Evolutionary conservation across 2,113 vertebrate species (phyloP), one percentile per base, ranked within the genome.

Genomic region (Larimichthys polyactis): DNA sequence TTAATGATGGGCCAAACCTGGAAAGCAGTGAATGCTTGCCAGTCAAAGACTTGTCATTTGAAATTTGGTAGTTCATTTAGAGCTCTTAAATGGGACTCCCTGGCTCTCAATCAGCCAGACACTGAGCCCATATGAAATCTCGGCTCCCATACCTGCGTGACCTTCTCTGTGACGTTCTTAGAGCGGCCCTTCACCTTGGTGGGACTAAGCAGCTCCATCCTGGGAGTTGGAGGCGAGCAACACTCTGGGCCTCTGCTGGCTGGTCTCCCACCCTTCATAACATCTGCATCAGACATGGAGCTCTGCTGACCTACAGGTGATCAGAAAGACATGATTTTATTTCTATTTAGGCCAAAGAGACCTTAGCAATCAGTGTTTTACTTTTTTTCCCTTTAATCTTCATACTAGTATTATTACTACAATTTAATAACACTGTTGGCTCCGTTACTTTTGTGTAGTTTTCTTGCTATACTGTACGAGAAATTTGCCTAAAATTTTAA

Each of bases 81-180:
- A 52, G 20, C 36, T 49, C n/a, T n/a, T 29, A 17, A 29, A 71
- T n/a, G 0, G 20, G 27, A 75, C 54, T 20, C n/a, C 22, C 16
- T 44, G 9, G 24, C 15, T 59, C 32, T 63, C 15, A 16, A 27
- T 32, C 11, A 51, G 66, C 44, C 48, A 70, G 79, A 68, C 6
- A 59, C 52, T 24, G 67, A 65, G 22, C 11, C 54, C 63, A 17
- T 22, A 51, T 54, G 19, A 79, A 20, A 22, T 78, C 51, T 52
- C 5, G 6, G 10, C 29, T 70, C 49, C 46, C 79, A 1, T 93
- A 95, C 94, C 93, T 93, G 92, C 0, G 94, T 94, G 86, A 95
- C 93, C 79, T 92, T 95, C 84, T 94, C 92, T 79, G 85, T 95
- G 86, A 95, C 83, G 71, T 94, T 91, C 64, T 91, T 93, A 51